Evolutionary conservation across 1,140 invertebrate species (phyloP), one percentile per base, ranked within the genome.

Genomic region (Zaprionus inermis): DNA sequence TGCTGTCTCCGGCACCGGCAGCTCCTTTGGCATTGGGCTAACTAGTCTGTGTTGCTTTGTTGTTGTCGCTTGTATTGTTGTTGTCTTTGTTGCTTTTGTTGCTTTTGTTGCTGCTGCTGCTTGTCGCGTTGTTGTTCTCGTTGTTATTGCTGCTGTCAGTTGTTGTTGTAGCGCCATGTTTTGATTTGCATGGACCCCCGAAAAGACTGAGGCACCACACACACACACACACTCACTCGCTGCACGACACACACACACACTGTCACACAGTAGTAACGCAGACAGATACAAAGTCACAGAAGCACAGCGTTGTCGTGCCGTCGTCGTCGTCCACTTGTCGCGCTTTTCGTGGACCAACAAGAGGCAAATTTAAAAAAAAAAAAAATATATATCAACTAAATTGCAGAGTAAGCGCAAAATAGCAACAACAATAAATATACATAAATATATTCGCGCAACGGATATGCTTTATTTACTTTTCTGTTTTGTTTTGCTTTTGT

Each of bases 91-190:
- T 57, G 7, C 14, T 65, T 60, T 24, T 59, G 46, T 54, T 57
- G 61, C 28, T 30, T 32, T 28, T 68, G n/a, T 9, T 49, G 20
- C 18, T 49, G 18, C 7, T 61, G 41, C 22, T 56, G 28, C n/a
- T 66, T 32, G 30, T 32, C 30, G 30, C 30, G 56, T 41, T 61
- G 22, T 22, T 72, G 56, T 10, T 72, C 57, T 52, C 32, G 49
- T 49, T 63, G 56, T 54, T 51, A 28, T 32, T 64, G 51, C 57
- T 72, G 55, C 28, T 61, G 61, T 32, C 66, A 58, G 32, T 14
- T 64, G 69, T 66, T 81, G 81, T 64, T 81, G 76, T 64, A 85
- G 67, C 83, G 82, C 82, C 82, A 85, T 85, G 83, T 88, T 85
- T 82, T 81, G 78, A 72, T 78, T 79, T 78, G 81, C 81, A 85